Base-by-base conservation (phyloP, 2,113 vertebrate genomes). In the Amia ocellicauda region DNA sequence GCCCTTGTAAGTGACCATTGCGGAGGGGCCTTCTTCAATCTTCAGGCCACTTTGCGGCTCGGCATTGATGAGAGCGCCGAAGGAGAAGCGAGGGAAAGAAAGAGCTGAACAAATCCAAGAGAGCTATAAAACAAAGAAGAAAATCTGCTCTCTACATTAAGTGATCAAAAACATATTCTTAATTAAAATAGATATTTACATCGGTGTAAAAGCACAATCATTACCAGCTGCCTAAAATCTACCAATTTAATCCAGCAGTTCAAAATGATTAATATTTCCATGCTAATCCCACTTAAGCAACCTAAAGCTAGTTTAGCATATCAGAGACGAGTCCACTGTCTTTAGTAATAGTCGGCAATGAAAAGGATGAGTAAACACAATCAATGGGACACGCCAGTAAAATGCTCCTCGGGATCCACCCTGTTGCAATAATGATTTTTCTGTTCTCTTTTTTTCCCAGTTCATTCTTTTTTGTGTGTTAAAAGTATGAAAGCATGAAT, bases 301-400 rank as follows among this genome's bases (percentile, higher is more conserved):
- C 73, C 75, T 20, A 7, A 29, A 2, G 47, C 43, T 2, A 14
- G n/a, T 47, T 47, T 17, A 47, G 11, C 16, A 47, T 47, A 72
- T 78, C 75, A 80, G 78, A 68, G 69, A 73, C 69, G 80, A 79
- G 80, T 81, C 77, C 64, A 67, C 53, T 54, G 67, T 83, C 76
- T 76, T 64, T 72, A 49, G 61, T 88, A 87, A 84, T 86, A 80
- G 83, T 80, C 79, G 78, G 81, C 83, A 80, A 86, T 85, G 78
- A 87, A 82, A 83, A 78, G 82, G 84, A 78, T 78, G 79, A 89
- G 79, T 83, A 86, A 89, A 88, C 81, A 86, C 80, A 85, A 86
- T 87, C 86, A 86, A 86, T 86, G 76, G 73, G 11, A 72, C 76
- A 75, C 81, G 59, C 76, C 76, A 71, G 70, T 73, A 69, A 79